Conservation (phyloP, 53 echinoderm and acorn worm genomes). For the Crossaster papposus region DNA sequence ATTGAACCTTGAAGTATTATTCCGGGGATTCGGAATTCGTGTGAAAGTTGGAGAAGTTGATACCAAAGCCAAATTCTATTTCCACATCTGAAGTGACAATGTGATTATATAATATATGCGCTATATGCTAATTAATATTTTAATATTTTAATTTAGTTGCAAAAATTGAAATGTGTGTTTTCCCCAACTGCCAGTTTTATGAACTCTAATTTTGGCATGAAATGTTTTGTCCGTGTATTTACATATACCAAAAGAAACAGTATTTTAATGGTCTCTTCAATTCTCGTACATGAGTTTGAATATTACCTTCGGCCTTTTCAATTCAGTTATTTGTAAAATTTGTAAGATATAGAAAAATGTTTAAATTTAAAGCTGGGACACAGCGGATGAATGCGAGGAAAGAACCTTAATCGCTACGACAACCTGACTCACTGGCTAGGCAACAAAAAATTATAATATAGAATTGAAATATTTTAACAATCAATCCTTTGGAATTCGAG, state of each 20-base stretch:
- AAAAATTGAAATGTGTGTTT: conserved; percentile 6
- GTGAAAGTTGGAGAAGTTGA: neutral
- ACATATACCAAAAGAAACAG: neutral
- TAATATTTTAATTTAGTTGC: neutral
- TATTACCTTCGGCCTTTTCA: too few species aligned
- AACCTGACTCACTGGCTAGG: too few species aligned
- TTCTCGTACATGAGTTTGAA: neutral
- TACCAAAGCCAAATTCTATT: conserved; percentile 23
- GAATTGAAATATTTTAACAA: too few species aligned
- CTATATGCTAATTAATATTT: too few species aligned
- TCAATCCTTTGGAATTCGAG: too few species aligned
- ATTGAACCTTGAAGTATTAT: conserved; percentile 2
- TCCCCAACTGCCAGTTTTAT: neutral
- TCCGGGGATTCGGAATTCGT: neutral
- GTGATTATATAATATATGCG: neutral
- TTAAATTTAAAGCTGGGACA: too few species aligned
- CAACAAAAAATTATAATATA: too few species aligned
- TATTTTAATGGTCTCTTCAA: neutral
- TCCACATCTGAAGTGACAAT: neutral
- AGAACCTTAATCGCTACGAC: too few species aligned
- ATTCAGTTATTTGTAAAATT: too few species aligned
- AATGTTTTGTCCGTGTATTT: neutral
- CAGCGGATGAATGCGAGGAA: too few species aligned
- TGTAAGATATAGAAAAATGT: too few species aligned
- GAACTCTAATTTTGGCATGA: neutral